Conservation (phyloP, 2,113 vertebrate genomes). For the Protomyctophum bolini region DNA sequence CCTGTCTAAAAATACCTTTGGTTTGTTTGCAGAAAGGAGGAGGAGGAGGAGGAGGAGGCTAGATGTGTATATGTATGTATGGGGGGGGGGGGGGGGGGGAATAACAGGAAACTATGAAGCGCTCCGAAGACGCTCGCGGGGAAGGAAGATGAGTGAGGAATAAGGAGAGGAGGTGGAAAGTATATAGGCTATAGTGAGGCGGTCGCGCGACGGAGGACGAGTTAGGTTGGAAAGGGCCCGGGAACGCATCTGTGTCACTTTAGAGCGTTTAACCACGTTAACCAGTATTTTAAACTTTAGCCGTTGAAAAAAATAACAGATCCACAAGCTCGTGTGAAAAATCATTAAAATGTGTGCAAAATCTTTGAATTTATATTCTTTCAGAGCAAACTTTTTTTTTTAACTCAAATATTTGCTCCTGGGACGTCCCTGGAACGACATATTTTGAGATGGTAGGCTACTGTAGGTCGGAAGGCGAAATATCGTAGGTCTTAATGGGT, state of each 20-base stretch:
- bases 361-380: not conserved
- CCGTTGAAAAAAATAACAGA: too few relatives aligned
- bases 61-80: not conserved
- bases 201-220: too few relatives aligned
- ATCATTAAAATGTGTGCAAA: too few relatives aligned
- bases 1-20: conserved; percentile 75
- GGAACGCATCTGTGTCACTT: too few relatives aligned
- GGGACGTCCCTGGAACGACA: too few relatives aligned
- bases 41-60: conserved; percentile 27
- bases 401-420: too few relatives aligned
- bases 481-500: too few relatives aligned
- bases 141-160: conserved; percentile 10
- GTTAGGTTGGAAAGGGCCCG: too few relatives aligned
- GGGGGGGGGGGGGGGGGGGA: conserved; percentile 3
- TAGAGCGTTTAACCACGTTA: too few relatives aligned
- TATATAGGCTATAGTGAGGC: conserved; percentile 1
- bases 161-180: conserved; percentile 4
- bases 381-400: not conserved
- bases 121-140: conserved; percentile 30
- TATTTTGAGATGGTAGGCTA: not conserved
- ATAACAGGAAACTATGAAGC: conserved; percentile 38
- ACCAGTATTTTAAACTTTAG: too few relatives aligned
- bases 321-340: too few relatives aligned
- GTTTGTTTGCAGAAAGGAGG: conserved; percentile 66
- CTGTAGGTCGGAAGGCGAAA: too few relatives aligned